Base-by-base conservation (phyloP, 1,140 invertebrate genomes). In the Drosophila subobscura region DNA sequence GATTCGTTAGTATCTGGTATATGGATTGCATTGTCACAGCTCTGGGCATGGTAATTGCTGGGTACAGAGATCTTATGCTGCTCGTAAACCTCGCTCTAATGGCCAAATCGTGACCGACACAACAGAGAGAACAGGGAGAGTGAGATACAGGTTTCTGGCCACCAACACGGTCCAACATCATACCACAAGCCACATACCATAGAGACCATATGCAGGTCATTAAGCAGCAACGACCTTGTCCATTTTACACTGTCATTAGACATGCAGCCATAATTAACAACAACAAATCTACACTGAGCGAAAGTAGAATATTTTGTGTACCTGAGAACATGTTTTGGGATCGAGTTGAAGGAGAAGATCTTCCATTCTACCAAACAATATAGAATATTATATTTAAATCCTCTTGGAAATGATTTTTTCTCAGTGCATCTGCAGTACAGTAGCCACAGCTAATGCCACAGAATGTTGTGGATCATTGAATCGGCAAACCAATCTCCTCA, bases 231-330 rank as follows among this genome's bases (percentile, higher is more conserved):
- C 70, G 64, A 77, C 81, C 81, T 85, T 85, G 80, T 66, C 44
- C 51, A 51, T 41, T 77, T 80, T 73, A 80, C 53, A 60, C 45
- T 77, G 71, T 80, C 61, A 77, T 84, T 84, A 86, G 58, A 61
- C 63, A 55, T 49, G 54, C 64, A 75, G 65, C 64, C 60, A 72
- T 68, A 81, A 86, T 81, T 75, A 81, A 72, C 57, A 40, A 67
- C 33, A 37, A 37, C 33, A 37, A 12, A 12, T 10, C 1, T 1
- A 4, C 33, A 37, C 33, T 12, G 10, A 37, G 33, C 10, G 33
- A 37, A 37, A 37, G 12, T 4, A 37, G 10, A 12, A 37, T 37
- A 37, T 12, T 12, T 8, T 37, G 4, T 37, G 10, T 37, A 37
- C 33, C 33, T 37, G 4, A 12, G 10, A 37, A 12, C 10, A 37